These are phyloP conservation scores for Thalpophila matura DNA, from an alignment of 2,888 invertebrate species.

Conservation along the genomic window DNA sequence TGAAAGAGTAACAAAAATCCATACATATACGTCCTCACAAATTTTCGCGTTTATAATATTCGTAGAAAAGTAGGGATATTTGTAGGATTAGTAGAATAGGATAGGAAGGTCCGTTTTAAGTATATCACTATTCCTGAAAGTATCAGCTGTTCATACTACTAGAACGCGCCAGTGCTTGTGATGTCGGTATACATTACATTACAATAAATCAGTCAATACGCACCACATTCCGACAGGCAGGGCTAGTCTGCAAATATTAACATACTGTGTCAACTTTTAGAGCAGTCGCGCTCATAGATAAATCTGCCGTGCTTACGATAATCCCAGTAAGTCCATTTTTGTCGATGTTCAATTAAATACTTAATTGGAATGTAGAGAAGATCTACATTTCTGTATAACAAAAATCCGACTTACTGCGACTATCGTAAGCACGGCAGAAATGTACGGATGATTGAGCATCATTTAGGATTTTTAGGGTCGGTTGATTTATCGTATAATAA, in stretches of 20 bases:
- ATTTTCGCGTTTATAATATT: too few relatives aligned
- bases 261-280: not conserved
- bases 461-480: constrained; percentile 14
- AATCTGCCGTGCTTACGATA: too few relatives aligned
- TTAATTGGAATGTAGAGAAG: too few relatives aligned
- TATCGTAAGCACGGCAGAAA: too few relatives aligned
- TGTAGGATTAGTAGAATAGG: too few relatives aligned
- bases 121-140: constrained; percentile 29
- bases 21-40: too few relatives aligned
- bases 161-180: constrained; percentile 28
- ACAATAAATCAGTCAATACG: constrained; percentile 84
- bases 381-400: too few relatives aligned
- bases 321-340: too few relatives aligned
- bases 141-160: constrained; percentile 14
- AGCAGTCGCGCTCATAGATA: not conserved
- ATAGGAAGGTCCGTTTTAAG: not conserved
- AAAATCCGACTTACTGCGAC: too few relatives aligned
- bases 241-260: constrained; percentile 68
- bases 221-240: constrained; percentile 69
- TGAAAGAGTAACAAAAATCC: too few relatives aligned
- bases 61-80: too few relatives aligned
- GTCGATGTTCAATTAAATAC: too few relatives aligned
- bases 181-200: constrained; percentile 63
- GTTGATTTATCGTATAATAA: not conserved
- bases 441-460: constrained; percentile 5